phyloP scores from a whole-genome alignment of 1,140 invertebrate genomes.

The Sweltsa coloradensis region DNA sequence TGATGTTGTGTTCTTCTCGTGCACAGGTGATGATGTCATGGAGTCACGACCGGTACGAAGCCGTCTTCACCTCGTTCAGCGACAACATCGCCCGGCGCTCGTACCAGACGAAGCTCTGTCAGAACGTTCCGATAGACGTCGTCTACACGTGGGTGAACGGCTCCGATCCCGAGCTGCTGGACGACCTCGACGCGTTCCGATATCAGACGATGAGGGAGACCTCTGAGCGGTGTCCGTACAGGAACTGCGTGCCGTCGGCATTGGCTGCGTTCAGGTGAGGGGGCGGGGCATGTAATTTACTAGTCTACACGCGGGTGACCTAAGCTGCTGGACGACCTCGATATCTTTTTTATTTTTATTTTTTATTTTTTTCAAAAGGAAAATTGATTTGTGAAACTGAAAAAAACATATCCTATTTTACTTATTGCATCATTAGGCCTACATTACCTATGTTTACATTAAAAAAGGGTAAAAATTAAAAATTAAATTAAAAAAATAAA shows the following conservation, averaged over 20 bases:
- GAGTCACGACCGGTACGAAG: conserved; percentile 34
- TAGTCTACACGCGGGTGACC: no score
- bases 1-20: not conserved
- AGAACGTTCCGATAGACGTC: conserved; percentile 62
- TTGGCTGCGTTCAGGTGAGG: conserved; percentile 14
- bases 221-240: conserved; percentile 20
- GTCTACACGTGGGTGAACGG: conserved; percentile 87
- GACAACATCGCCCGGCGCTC: conserved; percentile 32
- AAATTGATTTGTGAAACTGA: no score
- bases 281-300: no score
- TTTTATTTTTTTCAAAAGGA: no score
- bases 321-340: no score
- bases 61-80: conserved; percentile 33
- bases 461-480: no score
- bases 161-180: conserved; percentile 51
- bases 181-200: conserved; percentile 23
- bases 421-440: no score
- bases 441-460: no score
- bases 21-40: conserved; percentile 34
- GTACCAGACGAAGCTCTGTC: conserved; percentile 36
- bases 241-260: conserved; percentile 15
- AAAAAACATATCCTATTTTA: no score
- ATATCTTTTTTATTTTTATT: no score
- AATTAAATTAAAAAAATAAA: no score
- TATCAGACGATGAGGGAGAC: conserved; percentile 16